These are phyloP conservation scores for Tipula unca DNA, from an alignment of 2,888 invertebrate genomes.

Conservation along the genomic window DNA sequence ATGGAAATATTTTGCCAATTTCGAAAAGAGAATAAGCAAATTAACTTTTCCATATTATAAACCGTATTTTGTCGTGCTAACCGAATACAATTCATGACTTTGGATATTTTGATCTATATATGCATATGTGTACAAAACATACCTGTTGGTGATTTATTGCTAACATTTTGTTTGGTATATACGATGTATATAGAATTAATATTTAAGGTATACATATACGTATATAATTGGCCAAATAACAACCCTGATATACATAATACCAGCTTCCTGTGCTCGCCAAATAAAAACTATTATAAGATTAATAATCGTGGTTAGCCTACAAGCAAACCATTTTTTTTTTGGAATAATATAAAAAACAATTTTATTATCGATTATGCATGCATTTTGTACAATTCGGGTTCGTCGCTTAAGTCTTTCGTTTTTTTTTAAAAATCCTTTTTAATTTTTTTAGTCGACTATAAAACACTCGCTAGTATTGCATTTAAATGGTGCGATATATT, in stretches of 20 bases:
- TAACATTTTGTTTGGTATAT: not conserved
- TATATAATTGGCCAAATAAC: not conserved
- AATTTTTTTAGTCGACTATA: not conserved
- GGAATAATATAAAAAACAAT: not conserved
- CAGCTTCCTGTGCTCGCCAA: not conserved
- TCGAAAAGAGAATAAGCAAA: not conserved
- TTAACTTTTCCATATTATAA: not conserved
- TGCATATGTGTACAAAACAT: not conserved
- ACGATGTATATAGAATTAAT: not conserved
- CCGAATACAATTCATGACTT: not conserved
- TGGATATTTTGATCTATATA: not conserved
- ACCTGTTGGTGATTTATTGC: slow-evolving; percentile 8
- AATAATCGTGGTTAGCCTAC: not conserved
- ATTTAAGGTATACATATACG: not conserved
- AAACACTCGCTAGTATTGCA: not conserved
- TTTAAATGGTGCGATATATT: not conserved
- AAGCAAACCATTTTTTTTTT: not conserved
- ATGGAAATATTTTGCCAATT: not conserved
- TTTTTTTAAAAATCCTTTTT: not conserved
- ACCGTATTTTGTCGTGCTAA: not conserved
- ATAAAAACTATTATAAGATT: not conserved
- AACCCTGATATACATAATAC: not conserved
- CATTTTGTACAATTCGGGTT: not conserved
- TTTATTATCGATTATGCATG: not conserved
- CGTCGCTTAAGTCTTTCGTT: not conserved